A percentile compares a stretch with the other conserved stretches of the same genome.
These are phyloP conservation scores for Conus canariensis DNA, from an alignment of 2,888 invertebrate genomes.

Conservation along the genomic window DNA sequence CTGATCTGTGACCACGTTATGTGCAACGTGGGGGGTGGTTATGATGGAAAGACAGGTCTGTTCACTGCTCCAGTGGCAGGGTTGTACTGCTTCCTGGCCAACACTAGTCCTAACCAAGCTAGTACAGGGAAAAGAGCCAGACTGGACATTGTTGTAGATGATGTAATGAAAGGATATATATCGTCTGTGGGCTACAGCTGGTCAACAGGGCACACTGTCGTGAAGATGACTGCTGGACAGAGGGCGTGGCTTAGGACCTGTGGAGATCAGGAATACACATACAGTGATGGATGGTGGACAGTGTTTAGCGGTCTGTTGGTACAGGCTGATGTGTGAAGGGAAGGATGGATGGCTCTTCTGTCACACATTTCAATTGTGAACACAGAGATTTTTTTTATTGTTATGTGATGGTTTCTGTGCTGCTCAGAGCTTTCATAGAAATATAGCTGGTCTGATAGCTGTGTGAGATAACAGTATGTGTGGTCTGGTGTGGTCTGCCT, in stretches of 20 bases:
- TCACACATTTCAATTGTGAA: too few species aligned
- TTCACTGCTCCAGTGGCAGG: slow-evolving; percentile 9
- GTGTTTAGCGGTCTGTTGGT: background rate
- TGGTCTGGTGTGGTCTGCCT: too few species aligned
- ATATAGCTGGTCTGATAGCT: background rate
- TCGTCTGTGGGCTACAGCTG: background rate
- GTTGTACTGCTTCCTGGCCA: background rate
- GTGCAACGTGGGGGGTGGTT: background rate
- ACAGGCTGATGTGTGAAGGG: background rate
- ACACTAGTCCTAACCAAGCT: background rate
- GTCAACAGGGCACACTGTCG: background rate
- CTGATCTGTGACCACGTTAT: background rate
- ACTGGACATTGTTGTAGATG: background rate
- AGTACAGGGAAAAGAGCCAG: background rate
- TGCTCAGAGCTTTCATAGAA: too few species aligned
- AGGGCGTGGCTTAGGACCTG: background rate
- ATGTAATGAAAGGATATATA: background rate
- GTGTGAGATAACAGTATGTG: too few species aligned
- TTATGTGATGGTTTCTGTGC: too few species aligned
- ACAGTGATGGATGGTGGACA: background rate
- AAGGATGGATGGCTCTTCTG: background rate
- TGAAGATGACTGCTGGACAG: background rate
- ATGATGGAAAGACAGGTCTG: background rate
- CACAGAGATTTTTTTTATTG: too few species aligned
- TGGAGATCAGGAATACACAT: background rate